phyloP scores from a whole-genome alignment of 1,140 invertebrate species.

The Drosophila melanica region DNA sequence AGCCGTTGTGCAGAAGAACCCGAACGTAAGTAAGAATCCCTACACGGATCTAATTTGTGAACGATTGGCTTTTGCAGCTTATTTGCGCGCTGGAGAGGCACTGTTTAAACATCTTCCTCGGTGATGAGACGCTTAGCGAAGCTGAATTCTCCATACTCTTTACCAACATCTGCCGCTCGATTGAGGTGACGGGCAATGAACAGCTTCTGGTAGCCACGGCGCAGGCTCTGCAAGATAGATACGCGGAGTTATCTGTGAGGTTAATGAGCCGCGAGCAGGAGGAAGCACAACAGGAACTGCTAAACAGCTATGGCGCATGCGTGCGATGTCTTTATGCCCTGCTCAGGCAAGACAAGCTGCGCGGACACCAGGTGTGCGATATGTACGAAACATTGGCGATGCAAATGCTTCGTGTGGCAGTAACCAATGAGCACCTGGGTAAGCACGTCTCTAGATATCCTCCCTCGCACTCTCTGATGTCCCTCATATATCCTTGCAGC shows the following conservation, averaged over 20 bases:
- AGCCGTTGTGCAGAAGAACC: constrained; percentile 10
- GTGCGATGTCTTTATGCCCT: constrained; percentile 38
- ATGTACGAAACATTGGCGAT: constrained; percentile 35
- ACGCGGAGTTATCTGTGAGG: constrained; percentile 5
- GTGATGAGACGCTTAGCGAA: constrained; percentile 39
- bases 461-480: not conserved
- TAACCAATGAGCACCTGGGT: constrained; percentile 32
- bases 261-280: not conserved
- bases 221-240: constrained; percentile 17
- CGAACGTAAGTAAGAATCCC: constrained; percentile 11
- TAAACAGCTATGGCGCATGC: constrained; percentile 19
- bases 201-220: constrained; percentile 16
- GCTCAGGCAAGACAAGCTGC: constrained; percentile 38
- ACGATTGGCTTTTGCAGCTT: constrained; percentile 24
- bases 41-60: not conserved
- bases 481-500: constrained; percentile 11
- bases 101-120: constrained; percentile 34
- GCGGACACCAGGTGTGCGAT: constrained; percentile 10
- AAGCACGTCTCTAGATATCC: not conserved
- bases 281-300: not conserved
- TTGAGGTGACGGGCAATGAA: constrained; percentile 43
- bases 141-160: constrained; percentile 40
- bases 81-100: constrained; percentile 31
- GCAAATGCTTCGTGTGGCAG: constrained; percentile 17
- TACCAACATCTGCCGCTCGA: constrained; percentile 30